Base-by-base conservation (phyloP, 2,888 invertebrate genomes). In the Lycaena phlaeas region DNA sequence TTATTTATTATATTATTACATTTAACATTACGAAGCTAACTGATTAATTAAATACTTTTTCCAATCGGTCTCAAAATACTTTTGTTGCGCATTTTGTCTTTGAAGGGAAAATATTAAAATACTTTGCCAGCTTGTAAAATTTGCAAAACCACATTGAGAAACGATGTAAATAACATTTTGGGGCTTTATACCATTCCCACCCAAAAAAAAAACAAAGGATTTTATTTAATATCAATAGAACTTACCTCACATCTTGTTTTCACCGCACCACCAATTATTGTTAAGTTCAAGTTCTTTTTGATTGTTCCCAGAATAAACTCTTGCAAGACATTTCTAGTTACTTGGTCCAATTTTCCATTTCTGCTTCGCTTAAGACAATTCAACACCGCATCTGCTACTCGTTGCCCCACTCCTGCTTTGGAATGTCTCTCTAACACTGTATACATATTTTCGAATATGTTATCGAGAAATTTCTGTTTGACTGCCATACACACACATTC, bases 181-280 rank as follows among this genome's bases (percentile, higher is more conserved):
- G n/a, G n/a, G n/a, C n/a, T n/a, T n/a, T n/a, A n/a, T n/a, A n/a
- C n/a, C n/a, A n/a, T n/a, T n/a, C n/a, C n/a, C n/a, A n/a, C n/a
- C n/a, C n/a, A n/a, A n/a, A n/a, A n/a, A n/a, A n/a, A n/a, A n/a
- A n/a, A n/a, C n/a, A n/a, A n/a, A n/a, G n/a, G n/a, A n/a, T n/a
- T n/a, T n/a, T n/a, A n/a, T n/a, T n/a, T n/a, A n/a, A n/a, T n/a
- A n/a, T n/a, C n/a, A n/a, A n/a, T n/a, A n/a, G n/a, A n/a, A n/a
- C n/a, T 46, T 51, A 78, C 82, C 66, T 84, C 82, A 49, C 84
- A 84, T 45, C 82, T 65, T 1, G 84, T 84, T 48, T 82, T 84
- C 1, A 78, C 71, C 38, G 84, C 82, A 22, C 82, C 84, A 29
- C 81, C 82, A 27, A 82, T 59, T 14, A 84, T 74, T 0, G 79